Evolutionary conservation across 2,797 vertebrate species (phyloP), one percentile per base, ranked within the genome.

Genomic region (Pipistrellus kuhlii): DNA sequence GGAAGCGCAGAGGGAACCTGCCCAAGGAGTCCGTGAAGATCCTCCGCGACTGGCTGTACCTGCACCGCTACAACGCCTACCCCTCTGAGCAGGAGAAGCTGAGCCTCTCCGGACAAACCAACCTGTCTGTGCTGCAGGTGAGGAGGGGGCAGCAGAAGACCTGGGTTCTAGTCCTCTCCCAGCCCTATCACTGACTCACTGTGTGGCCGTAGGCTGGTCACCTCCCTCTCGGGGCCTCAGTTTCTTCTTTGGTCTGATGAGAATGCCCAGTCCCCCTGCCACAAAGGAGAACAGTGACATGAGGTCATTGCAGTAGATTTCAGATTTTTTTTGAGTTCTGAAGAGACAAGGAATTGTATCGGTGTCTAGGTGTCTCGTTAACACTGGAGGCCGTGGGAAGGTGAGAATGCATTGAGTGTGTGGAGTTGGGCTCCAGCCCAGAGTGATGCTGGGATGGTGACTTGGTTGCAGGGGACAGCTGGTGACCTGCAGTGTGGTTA

Each of bases 21-120:
- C 99, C 99, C 38, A 99, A 99, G 96, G 99, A 99, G 96, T 99
- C 99, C 0, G 99, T 99, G 96, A 99, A 99, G 98, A 99, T 99
- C 94, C 98, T 99, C 23, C 98, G 99, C n/a, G 99, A 98, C 97
- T 99, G 99, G 99, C 98, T 99, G 69, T 99, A 99, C 2, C 98
- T 99, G 91, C 99, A 99, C 92, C 99, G 99, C 91, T 99, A 99
- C 98, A 99, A 99, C 1, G 99, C 99, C 44, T 99, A 99, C 96
- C 99, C 99, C 0, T 99, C 99, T 0, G 99, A 99, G 97, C 99
- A 99, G 97, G 99, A 99, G 98, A 99, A 99, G 88, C 98, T 99
- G 90, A 99, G 98, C 90, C 98, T 99, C 92, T 99, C 99, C 0
- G 98, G 98, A 32, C 99, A 99, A 97, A 99, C 99, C 91, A 99